Evolutionary conservation across 2,888 invertebrate species (phyloP).

Genomic region (Seira ritae): DNA sequence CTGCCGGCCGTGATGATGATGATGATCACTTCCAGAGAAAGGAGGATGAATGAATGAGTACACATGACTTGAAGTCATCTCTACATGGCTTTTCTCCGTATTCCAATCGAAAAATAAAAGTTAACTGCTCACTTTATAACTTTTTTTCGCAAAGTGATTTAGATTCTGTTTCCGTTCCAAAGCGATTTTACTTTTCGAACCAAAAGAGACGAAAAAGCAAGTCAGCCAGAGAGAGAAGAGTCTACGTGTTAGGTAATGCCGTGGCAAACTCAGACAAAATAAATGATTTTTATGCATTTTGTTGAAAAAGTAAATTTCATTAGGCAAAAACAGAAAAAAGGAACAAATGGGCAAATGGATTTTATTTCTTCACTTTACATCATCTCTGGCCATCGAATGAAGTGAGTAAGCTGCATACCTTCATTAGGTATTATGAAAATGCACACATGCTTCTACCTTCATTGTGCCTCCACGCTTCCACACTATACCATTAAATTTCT

Average conservation of each 20-base stretch:
- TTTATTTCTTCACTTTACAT: constrained; percentile 8
- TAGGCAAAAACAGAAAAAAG: constrained; percentile 30
- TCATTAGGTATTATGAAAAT: not conserved
- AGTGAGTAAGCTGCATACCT: not conserved
- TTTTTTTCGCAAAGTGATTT: constrained; percentile 54
- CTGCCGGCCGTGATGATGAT: too few species aligned
- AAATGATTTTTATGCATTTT: constrained; percentile 62
- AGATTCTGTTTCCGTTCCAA: constrained; percentile 62
- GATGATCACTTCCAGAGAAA: constrained; percentile 37
- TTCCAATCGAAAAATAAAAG: constrained; percentile 9
- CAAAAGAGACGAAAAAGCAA: constrained; percentile 19
- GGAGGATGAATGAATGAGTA: constrained; percentile 13
- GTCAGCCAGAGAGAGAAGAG: constrained; percentile 22
- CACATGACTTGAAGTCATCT: constrained; percentile 15
- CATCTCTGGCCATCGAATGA: not conserved
- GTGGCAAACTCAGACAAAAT: constrained; percentile 5
- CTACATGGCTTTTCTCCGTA: not conserved
- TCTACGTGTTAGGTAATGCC: constrained; percentile 26
- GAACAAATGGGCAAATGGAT: constrained; percentile 5
- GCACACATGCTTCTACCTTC: not conserved
- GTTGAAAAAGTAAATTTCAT: constrained; percentile 53
- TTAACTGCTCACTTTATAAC: constrained; percentile 50
- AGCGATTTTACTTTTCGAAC: constrained; percentile 49
- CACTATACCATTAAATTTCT: not conserved
- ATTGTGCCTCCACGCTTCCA: not conserved